Evolutionary conservation across 2,797 vertebrate species (phyloP), one percentile per base, ranked within the genome.

Genomic region (Lycodopsis pacificus): DNA sequence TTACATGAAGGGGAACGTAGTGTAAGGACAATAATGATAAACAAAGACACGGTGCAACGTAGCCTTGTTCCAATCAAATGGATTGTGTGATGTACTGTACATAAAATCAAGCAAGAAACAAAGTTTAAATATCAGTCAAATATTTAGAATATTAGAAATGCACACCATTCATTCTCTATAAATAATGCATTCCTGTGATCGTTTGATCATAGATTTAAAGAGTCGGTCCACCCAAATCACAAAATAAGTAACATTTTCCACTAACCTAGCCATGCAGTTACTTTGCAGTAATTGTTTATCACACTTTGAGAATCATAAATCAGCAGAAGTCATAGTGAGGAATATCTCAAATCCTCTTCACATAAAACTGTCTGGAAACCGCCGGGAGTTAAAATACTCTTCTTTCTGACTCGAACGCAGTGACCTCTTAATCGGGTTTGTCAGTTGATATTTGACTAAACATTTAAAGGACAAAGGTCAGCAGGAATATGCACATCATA

Each of bases 391-490:
- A 34, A 63, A 71, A 74, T 48, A 48, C 13, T 14, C 68, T 71
- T 14, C 68, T 71, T 6, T 20, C 36, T 66, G 68, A 73, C 83
- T 87, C 69, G 15, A 80, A 73, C 27, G 81, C 79, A 79, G 49
- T 80, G 76, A 89, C 73, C 69, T 64, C 73, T 76, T 89, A 83
- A 89, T 91, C 48, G 14, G 46, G 36, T 76, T 81, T 92, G 90
- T 84, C 87, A 87, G 81, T 81, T 90, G 90, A 86, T 91, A 89
- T 91, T 92, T 91, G 62, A 80, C 65, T 44, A 69, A 85, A 84
- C 77, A 71, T 73, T 85, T 77, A 90, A 91, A 91, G 84, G 85
- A 54, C 84, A 85, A 83, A 82, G 89, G 84, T 89, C 79, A 86
- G 42, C 63, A 46, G 56, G 56, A 77, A 38, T 36, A 59, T 4